Evolutionary conservation across 1,140 invertebrate species (phyloP).

Genomic region (Vollenhovia emeryi): DNA sequence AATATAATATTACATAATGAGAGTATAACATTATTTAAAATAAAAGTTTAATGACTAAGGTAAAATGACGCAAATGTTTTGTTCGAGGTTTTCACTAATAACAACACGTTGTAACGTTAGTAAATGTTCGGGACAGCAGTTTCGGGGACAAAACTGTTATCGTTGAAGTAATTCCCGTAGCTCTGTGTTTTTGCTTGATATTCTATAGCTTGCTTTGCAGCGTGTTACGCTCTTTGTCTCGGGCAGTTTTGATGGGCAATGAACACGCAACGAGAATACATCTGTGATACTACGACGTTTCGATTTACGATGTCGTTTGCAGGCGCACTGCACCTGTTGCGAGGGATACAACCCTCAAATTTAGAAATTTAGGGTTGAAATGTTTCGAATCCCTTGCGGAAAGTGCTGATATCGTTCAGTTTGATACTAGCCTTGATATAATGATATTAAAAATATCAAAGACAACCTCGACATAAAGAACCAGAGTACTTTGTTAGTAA

Average conservation of each 20-base stretch:
- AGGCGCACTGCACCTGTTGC: not conserved
- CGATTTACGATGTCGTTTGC: constrained; percentile 9
- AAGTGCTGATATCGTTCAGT: not conserved
- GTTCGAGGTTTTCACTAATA: not conserved
- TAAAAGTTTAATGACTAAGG: not conserved
- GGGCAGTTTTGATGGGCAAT: not conserved
- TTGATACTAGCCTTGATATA: not conserved
- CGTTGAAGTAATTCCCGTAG: not conserved
- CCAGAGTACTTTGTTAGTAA: not conserved
- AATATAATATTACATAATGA: too few relatives aligned
- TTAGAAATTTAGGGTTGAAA: too few relatives aligned
- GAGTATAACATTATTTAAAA: not conserved
- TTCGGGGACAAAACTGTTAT: not conserved
- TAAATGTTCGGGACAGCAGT: not conserved
- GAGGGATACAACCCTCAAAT: not conserved
- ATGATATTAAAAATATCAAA: not conserved
- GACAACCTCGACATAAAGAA: not conserved
- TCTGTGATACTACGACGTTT: not conserved
- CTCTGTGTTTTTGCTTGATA: not conserved
- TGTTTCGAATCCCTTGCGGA: not conserved
- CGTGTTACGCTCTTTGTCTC: not conserved
- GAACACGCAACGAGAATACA: not conserved
- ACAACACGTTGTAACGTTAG: not conserved
- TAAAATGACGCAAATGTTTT: not conserved
- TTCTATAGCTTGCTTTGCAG: not conserved